Evolutionary conservation across 2,797 vertebrate species (phyloP).

Genomic region (Prionace glauca): DNA sequence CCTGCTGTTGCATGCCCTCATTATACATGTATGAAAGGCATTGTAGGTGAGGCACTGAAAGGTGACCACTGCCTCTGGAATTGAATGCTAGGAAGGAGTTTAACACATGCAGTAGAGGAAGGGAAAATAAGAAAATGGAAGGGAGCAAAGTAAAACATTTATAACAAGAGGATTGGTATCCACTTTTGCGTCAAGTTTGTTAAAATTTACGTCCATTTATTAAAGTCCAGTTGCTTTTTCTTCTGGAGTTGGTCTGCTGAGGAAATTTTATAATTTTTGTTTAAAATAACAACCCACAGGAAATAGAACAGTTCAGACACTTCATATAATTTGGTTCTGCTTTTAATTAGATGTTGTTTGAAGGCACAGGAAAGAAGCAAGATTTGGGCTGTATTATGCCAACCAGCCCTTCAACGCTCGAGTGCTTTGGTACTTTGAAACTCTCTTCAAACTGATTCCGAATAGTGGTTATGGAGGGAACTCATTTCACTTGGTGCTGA

Average conservation of each 20-base stretch:
- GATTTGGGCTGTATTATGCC: background rate
- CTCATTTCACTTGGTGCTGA: background rate
- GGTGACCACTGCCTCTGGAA: background rate
- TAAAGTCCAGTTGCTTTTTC: background rate
- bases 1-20: background rate
- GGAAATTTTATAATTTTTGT: background rate
- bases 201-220: background rate
- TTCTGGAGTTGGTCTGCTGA: background rate
- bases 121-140: background rate
- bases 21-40: background rate
- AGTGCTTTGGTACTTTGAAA: background rate
- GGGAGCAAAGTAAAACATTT: background rate
- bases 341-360: background rate
- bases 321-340: background rate
- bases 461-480: background rate
- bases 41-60: background rate
- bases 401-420: background rate
- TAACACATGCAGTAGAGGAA: background rate
- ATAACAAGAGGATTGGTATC: background rate
- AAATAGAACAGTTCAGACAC: background rate
- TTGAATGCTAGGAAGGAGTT: background rate
- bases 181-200: background rate
- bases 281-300: conserved; percentile 3
- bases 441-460: background rate
- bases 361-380: background rate